Evolutionary conservation across 2,888 invertebrate species (phyloP), one percentile per base, ranked within the genome.

Genomic region (Glyphotaelius pellucidus): DNA sequence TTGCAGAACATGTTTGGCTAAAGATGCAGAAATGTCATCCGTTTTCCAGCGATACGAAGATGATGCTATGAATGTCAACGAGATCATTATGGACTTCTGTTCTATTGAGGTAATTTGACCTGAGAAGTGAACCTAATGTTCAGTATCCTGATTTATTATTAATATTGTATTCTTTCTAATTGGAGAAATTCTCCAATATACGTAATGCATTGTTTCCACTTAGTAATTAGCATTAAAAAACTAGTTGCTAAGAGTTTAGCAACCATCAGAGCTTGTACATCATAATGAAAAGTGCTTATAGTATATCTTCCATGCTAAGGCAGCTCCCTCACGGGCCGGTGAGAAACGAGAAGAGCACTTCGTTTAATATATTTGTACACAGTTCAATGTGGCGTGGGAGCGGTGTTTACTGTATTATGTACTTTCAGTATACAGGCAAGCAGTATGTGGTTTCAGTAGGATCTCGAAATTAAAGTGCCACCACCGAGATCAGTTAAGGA

Each of bases 1-100:
- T 80, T 92, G 92, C 84, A 91, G 92, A 92, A 90, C 91, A 67
- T 92, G 92, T 89, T 89, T 91, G 31, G 47, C 80, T 52, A 87
- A 90, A 83, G 83, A 84, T 84, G 90, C 42, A 31, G 81, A 90
- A 80, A 79, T 92, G 80, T 52, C 87, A 32, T 89, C 91, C 25
- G 89, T 92, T 67, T 92, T 92, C 14, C 89, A 90, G 80, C 38
- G 42, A 67, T 92, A 47, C 89, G 83, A 92, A 84, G 87, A 90
- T 35, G 88, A 90, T 67, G 79, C 83, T 79, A 42, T 90, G 19
- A 80, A 91, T 47, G 86, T 92, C 32, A 84, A 90, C 35, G 90
- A 92, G 90, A 90, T 91, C 15, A 81, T 92, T 25, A 92, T 90
- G 91, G 84, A 90, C 14, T 90, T 90, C 35, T 92, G 92, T 85